phyloP scores from a whole-genome alignment of 2,797 vertebrate genomes.

The Phyllotis vaccarum region DNA sequence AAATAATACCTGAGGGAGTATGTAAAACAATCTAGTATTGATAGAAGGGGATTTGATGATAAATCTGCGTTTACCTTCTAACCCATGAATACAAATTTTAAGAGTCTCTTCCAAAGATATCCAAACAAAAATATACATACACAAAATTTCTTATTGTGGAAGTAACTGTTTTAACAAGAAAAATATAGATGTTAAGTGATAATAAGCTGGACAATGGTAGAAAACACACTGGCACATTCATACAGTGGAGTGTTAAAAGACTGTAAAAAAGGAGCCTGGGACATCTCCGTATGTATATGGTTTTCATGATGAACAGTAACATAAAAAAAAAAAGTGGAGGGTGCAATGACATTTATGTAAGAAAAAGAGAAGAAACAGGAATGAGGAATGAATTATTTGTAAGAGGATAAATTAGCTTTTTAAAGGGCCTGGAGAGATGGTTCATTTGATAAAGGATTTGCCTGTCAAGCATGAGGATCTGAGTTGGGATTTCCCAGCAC shows the following conservation, averaged over 20 bases:
- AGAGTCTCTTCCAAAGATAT: slow-evolving; percentile 50
- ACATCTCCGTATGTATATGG: neutral
- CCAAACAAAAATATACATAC: neutral
- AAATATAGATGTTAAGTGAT: neutral
- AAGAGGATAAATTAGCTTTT: neutral
- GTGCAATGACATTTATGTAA: slow-evolving; percentile 5
- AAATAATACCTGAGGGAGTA: neutral
- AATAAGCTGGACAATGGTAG: neutral
- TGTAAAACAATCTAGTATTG: neutral
- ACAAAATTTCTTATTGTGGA: neutral
- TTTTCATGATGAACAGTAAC: neutral
- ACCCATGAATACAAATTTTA: neutral
- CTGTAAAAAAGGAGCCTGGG: neutral
- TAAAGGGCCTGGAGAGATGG: neutral
- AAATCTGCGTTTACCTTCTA: neutral
- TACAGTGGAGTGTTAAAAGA: neutral
- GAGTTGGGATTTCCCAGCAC: neutral
- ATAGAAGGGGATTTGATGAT: neutral
- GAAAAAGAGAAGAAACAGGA: neutral
- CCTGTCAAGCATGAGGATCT: neutral
- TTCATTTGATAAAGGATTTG: neutral
- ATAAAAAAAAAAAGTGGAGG: neutral
- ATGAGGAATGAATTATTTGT: neutral
- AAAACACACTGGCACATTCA: neutral
- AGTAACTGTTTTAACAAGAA: slow-evolving; percentile 23